Base-by-base conservation (phyloP, 1,140 invertebrate species). In the Drusus annulatus region DNA sequence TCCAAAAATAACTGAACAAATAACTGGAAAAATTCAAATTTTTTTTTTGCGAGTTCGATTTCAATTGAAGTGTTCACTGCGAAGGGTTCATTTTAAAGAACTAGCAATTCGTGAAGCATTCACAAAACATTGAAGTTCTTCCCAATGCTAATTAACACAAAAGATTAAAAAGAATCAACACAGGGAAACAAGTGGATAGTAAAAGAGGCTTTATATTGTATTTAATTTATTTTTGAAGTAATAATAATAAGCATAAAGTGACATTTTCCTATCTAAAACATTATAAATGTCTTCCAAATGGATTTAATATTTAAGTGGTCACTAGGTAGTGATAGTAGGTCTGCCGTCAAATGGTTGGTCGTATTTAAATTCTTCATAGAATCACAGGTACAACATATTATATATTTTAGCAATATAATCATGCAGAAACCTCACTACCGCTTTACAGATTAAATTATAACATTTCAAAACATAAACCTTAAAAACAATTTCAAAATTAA, bases 201-300 rank as follows among this genome's bases (percentile, higher is more conserved):
- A 54, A 62, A 62, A 76, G 75, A 80, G 63, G 25, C 25, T 68
- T 31, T 58, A 71, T 77, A 75, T 80, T 76, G 77, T 78, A 80
- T 82, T 80, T 83, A 83, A 77, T 83, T 83, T 80, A 83, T 83
- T 83, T 79, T 80, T 80, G 79, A 80, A 83, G 79, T 83, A 83
- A 83, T 82, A 83, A 83, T 82, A 82, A 82, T 82, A 83, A 83
- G 81, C 81, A 80, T 83, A 74, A 80, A 77, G 81, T 83, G 81
- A 83, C 81, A 83, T 83, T 83, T 83, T 83, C 81, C 81, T 83
- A 83, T 83, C 81, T 83, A 83, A 83, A 77, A 73, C 63, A 75
- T 83, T 71, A 78, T 78, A 71, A 78, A 80, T 83, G 78, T 80
- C 58, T 74, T 76, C 78, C 36, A 65, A 76, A 54, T 78, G 50